Evolutionary conservation across 2,113 vertebrate species (phyloP), one percentile per base, ranked within the genome.

Genomic region (Symphodus melops): DNA sequence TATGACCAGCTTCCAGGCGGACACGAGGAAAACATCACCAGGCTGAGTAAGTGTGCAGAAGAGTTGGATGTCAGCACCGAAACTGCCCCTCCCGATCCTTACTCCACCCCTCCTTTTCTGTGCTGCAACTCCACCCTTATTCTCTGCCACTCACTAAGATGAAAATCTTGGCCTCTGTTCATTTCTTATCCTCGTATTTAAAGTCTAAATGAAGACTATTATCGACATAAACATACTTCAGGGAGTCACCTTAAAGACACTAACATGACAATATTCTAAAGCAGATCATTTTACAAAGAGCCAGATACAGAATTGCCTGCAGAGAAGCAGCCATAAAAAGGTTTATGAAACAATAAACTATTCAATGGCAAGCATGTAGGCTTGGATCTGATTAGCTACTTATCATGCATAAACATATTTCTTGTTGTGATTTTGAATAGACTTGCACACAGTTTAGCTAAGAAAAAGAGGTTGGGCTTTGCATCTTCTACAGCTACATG

Each of bases 401-500:
- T 59, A 46, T 65, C 37, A 75, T 25, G 36, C 8, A 8, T 14
- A 48, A 39, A 51, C 42, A 51, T 51, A 51, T n/a, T n/a, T 51
- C 17, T n/a, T 51, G 14, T 51, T 46, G 54, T 39, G 52, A 0
- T 52, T 82, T 76, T 75, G 19, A 71, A 64, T 17, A 25, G 41
- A 57, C 70, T 59, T 39, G 39, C 23, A 74, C 66, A 72, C 78
- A 81, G 72, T 48, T 73, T 11, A 61, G 37, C 44, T 61, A 28
- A 73, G 52, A 73, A 83, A 79, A 75, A 64, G 60, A 65, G 64
- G 80, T 73, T 67, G 75, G 69, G 64, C 85, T 85, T 69, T 80
- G 77, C 70, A 84, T 87, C 79, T 79, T 65, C 79, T 64, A 59
- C 49, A 55, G 58, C 58, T 85, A 75, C 84, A 91, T 92, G 91